Evolutionary conservation across 2,113 vertebrate species (phyloP).

Genomic region (Grammomys surdaster): DNA sequence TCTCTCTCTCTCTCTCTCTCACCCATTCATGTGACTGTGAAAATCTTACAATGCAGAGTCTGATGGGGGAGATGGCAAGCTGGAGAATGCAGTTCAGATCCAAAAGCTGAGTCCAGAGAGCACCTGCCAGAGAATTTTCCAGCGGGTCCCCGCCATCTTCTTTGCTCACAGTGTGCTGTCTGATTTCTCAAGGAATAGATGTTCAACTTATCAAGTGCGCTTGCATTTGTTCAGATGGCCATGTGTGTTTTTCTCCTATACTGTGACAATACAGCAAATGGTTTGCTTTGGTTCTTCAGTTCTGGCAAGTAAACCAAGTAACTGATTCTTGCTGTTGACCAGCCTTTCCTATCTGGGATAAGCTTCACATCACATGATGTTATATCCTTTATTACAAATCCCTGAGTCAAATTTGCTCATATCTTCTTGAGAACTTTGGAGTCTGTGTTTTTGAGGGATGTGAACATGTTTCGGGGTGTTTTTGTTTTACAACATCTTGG

Average conservation of each 20-base stretch:
- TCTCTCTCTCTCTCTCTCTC: not conserved
- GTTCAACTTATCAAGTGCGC: not conserved
- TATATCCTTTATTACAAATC: not conserved
- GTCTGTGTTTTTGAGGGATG: not conserved
- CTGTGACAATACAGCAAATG: not conserved
- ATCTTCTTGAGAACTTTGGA: slow-evolving; percentile 26
- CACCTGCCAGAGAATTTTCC: not conserved
- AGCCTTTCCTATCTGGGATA: not conserved
- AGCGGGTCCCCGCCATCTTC: not conserved
- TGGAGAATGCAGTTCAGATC: not conserved
- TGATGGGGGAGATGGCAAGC: not conserved
- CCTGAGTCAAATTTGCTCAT: not conserved
- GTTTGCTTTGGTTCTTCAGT: not conserved
- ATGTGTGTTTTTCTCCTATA: not conserved
- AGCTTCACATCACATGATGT: not conserved
- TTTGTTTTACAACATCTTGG: not conserved
- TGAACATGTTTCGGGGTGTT: not conserved
- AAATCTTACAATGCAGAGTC: not conserved
- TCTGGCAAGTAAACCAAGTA: not conserved
- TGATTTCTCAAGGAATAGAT: not conserved
- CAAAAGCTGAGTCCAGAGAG: no score
- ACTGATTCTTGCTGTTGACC: not conserved
- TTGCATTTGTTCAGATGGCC: not conserved
- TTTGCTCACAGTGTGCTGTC: not conserved
- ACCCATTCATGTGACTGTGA: not conserved